Percentiles rank a stretch among this genome's conserved stretches.
phyloP scores from a whole-genome alignment of 2,888 invertebrate genomes.

The Ceriagrion tenellum region DNA sequence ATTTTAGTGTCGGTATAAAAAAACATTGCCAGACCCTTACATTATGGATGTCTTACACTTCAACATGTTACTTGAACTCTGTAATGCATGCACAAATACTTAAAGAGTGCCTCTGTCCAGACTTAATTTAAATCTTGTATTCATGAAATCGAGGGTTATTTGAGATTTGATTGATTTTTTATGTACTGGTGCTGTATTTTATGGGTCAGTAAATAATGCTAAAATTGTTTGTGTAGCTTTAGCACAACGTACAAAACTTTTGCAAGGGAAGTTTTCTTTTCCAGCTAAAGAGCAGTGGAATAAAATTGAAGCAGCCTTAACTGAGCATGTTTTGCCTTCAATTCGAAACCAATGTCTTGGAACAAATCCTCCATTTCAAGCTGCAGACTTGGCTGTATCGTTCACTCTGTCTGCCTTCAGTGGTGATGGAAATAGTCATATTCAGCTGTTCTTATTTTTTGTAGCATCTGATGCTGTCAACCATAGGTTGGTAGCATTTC shows the following conservation, averaged over 20 bases:
- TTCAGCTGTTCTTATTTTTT: slow-evolving; percentile 55
- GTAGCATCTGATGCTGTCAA: slow-evolving; percentile 54
- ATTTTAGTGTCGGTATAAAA: too few species aligned
- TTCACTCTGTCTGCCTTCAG: slow-evolving; percentile 68
- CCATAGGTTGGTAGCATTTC: slow-evolving; percentile 23
- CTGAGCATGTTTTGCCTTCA: slow-evolving; percentile 68
- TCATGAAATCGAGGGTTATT: neutral
- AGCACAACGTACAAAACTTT: neutral
- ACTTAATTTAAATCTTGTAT: too few species aligned
- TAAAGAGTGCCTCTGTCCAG: too few species aligned
- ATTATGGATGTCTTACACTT: too few species aligned
- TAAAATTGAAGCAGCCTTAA: slow-evolving; percentile 59
- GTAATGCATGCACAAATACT: too few species aligned
- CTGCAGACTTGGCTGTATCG: slow-evolving; percentile 69
- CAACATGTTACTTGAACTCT: too few species aligned
- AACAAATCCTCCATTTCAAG: slow-evolving; percentile 69
- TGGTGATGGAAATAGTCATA: neutral
- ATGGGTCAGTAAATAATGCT: neutral
- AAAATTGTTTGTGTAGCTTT: neutral
- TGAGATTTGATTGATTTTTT: neutral
- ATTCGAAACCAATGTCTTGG: slow-evolving; percentile 36
- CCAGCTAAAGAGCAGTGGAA: slow-evolving; percentile 54
- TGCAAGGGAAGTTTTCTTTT: neutral
- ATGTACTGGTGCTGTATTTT: neutral
- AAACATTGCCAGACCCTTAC: too few species aligned